Evolutionary conservation across 2,797 vertebrate species (phyloP), one percentile per base, ranked within the genome.

Genomic region (Sebastes goodei): DNA sequence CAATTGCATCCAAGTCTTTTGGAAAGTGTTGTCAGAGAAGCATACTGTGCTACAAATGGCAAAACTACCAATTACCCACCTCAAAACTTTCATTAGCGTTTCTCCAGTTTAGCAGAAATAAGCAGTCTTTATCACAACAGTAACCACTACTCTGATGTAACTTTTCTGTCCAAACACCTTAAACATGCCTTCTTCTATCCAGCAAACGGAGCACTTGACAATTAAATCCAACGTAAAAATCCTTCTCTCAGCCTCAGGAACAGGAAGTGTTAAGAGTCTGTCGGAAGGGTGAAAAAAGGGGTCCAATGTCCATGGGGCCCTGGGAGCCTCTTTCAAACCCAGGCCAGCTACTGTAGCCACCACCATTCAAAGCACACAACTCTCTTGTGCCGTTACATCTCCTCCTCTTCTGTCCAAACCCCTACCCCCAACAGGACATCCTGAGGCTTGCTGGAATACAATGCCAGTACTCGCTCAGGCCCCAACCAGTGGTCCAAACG

Each of bases 381-480:
- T 89, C 73, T 76, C 76, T 78, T 70, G 56, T 65, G 86, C 71
- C 5, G 88, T 87, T 78, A 70, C 95, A 96, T 96, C 94, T 97
- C 96, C 96, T 96, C 95, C 81, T 88, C 86, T 86, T 66, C 83
- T 72, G 80, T 86, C 89, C 89, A 83, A 49, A 62, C 86, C 90
- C 90, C 86, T 80, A 61, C 85, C 86, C 89, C 92, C 89, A 91
- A 95, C 98, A 99, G 98, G 98, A 99, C 98, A 99, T 99, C 98
- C 98, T 99, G 98, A 95, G 96, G 91, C 96, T 94, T 93, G 95
- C 94, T 97, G 95, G 96, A 98, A 97, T 95, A 99, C 97, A 99
- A 98, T 98, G 96, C 96, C 93, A 93, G 92, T 92, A 93, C 94
- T 95, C 92, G 88, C 91, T 88, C 90, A 85, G 92, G 89, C 92